These are phyloP conservation scores for Nomada lathburiana DNA, from an alignment of 2,888 invertebrate genomes.

Conservation along the genomic window DNA sequence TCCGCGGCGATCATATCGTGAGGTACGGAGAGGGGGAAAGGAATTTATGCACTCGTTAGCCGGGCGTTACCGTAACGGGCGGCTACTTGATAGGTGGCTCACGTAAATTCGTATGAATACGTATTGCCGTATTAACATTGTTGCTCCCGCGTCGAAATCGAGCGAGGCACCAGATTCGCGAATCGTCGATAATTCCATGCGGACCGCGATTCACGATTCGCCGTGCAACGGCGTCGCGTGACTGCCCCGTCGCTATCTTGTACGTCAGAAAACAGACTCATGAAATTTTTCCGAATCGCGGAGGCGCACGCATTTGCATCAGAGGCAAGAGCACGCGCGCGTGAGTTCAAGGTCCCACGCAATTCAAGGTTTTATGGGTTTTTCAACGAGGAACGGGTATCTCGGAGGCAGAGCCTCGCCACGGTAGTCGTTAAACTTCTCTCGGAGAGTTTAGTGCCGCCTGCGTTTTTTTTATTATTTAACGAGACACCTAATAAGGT, in stretches of 20 bases:
- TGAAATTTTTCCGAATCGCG: constrained; percentile 47
- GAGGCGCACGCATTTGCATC: constrained; percentile 54
- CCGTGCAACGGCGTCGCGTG: constrained; percentile 48
- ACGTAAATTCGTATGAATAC: constrained; percentile 57
- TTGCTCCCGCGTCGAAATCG: constrained; percentile 53
- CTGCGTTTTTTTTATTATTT: constrained; percentile 48
- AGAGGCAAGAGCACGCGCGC: constrained; percentile 48
- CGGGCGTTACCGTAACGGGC: constrained; percentile 45
- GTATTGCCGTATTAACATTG: constrained; percentile 60
- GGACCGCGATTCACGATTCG: constrained; percentile 55
- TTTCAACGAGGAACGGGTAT: constrained; percentile 40
- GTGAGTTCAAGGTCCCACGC: constrained; percentile 65
- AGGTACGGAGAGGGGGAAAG: background rate
- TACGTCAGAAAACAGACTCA: constrained; percentile 30
- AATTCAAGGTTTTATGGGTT: constrained; percentile 56
- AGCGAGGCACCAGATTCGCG: constrained; percentile 27
- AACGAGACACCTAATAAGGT: constrained; percentile 49
- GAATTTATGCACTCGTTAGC: constrained; percentile 31
- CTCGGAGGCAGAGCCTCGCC: constrained; percentile 34
- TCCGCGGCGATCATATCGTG: constrained; percentile 3
- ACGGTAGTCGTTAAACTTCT: constrained; percentile 54
- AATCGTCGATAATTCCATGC: constrained; percentile 58
- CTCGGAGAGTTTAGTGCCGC: constrained; percentile 36
- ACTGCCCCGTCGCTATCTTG: constrained; percentile 32
- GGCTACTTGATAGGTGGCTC: constrained; percentile 42